Conservation (phyloP, 35 echinoderm and acorn worm genomes). For the Eucidaris tribuloides region DNA sequence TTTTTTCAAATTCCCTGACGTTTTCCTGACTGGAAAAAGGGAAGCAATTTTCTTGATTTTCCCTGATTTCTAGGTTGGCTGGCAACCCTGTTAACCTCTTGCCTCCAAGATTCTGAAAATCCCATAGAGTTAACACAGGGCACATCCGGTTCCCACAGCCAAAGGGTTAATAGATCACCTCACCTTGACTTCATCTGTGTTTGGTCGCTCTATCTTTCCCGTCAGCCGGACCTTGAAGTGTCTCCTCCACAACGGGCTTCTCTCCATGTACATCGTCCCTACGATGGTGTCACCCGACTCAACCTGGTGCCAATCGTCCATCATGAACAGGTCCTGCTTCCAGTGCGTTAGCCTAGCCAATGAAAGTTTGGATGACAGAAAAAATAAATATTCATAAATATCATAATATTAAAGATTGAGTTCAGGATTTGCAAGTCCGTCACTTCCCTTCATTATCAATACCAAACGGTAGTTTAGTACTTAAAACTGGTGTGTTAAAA, state of each 20-base stretch:
- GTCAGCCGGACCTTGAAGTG: slow-evolving; percentile 48
- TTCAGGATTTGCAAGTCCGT: not conserved
- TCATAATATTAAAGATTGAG: not conserved
- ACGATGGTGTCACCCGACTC: slow-evolving; percentile 37
- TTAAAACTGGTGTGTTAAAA: not conserved
- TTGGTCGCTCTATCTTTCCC: too few relatives aligned
- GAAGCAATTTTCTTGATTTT: too few relatives aligned
- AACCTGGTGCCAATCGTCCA: slow-evolving; percentile 44
- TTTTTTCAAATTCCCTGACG: too few relatives aligned
- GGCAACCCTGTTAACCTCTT: too few relatives aligned
- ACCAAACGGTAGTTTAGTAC: not conserved
- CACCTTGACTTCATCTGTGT: too few relatives aligned
- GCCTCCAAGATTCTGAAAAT: too few relatives aligned
- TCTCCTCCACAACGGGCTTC: slow-evolving; percentile 55
- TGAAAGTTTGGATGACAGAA: too few relatives aligned
- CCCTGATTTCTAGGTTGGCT: too few relatives aligned
- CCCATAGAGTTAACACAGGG: too few relatives aligned
- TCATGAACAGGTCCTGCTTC: slow-evolving; percentile 70
- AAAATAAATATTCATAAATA: not conserved
- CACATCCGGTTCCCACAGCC: too few relatives aligned
- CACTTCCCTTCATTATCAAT: not conserved
- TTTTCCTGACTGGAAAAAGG: too few relatives aligned
- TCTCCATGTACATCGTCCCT: slow-evolving; percentile 44
- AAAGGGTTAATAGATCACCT: too few relatives aligned
- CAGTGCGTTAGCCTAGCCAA: slow-evolving; percentile 57